Evolutionary conservation across 2,113 vertebrate species (phyloP).

Genomic region (Mustelus asterias): DNA sequence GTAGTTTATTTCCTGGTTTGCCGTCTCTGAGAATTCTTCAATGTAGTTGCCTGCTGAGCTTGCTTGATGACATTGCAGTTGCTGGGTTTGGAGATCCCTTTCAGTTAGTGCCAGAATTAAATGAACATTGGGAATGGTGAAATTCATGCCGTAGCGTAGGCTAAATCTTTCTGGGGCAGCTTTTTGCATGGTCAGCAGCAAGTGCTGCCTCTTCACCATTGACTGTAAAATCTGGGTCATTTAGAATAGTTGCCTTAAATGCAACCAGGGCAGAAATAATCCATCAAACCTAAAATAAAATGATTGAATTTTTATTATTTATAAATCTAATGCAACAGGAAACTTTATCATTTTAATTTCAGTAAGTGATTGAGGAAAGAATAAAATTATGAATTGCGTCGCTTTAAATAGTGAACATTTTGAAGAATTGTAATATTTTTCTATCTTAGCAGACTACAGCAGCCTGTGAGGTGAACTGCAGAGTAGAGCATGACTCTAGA

Average conservation of each 20-base stretch:
- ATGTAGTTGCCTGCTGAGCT: not conserved
- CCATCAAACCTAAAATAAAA: not conserved
- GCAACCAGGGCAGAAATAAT: not conserved
- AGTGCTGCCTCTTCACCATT: not conserved
- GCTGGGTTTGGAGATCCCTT: not conserved
- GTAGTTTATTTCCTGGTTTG: not conserved
- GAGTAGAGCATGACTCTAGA: constrained; percentile 58
- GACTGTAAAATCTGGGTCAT: not conserved
- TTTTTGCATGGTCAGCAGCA: not conserved
- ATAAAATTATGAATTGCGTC: not conserved
- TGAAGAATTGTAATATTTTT: constrained; percentile 40
- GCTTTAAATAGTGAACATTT: not conserved
- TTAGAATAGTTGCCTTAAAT: not conserved
- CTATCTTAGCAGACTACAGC: constrained; percentile 74
- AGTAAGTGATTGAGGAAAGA: not conserved
- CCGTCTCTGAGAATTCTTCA: not conserved
- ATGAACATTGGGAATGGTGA: not conserved
- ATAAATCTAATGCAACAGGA: not conserved
- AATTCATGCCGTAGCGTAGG: not conserved
- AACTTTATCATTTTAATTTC: not conserved
- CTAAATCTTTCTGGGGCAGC: not conserved
- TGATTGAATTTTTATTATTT: not conserved
- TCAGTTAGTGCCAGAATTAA: too few relatives aligned
- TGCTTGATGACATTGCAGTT: not conserved
- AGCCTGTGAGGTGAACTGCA: constrained; percentile 79